Evolutionary conservation across 2,888 invertebrate genomes (phyloP).

Genomic region (Auanema freiburgensis): DNA sequence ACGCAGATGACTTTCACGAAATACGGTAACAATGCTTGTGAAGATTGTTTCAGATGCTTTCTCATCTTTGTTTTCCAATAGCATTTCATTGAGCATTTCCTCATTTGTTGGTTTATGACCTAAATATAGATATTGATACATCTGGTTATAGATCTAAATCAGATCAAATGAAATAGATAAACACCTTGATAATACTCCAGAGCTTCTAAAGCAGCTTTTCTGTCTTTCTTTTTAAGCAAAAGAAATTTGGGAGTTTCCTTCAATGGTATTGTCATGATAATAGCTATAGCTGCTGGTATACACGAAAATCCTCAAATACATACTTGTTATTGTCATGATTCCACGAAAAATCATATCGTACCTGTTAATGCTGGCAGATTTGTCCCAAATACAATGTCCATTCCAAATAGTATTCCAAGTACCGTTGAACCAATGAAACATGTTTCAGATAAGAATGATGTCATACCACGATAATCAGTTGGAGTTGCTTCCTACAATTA

Average conservation of each 20-base stretch:
- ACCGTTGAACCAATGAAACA: neutral
- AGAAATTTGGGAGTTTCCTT: constrained; percentile 12
- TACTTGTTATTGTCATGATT: too few species aligned
- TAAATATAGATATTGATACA: constrained; percentile 4
- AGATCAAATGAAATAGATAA: too few species aligned
- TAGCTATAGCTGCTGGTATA: neutral
- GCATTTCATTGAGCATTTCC: constrained; percentile 32
- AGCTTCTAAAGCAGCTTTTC: neutral
- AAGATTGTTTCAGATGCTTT: constrained; percentile 1
- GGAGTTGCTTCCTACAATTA: constrained; percentile 2
- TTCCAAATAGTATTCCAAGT: neutral
- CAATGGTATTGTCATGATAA: neutral
- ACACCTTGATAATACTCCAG: constrained; percentile 3
- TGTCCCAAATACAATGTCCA: neutral
- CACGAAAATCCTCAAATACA: constrained; percentile 7
- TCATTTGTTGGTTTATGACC: constrained; percentile 22
- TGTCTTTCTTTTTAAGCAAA: constrained; percentile 3
- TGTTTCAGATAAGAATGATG: neutral
- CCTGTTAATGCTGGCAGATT: constrained; percentile 3
- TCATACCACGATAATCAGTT: constrained; percentile 5
- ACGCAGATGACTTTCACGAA: neutral
- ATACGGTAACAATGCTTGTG: neutral
- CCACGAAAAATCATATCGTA: too few species aligned
- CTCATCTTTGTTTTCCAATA: constrained; percentile 29
- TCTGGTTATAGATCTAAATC: too few species aligned